These are phyloP conservation scores for Lordiphosa fenestrarum DNA, from an alignment of 2,888 invertebrate species.

Conservation along the genomic window DNA sequence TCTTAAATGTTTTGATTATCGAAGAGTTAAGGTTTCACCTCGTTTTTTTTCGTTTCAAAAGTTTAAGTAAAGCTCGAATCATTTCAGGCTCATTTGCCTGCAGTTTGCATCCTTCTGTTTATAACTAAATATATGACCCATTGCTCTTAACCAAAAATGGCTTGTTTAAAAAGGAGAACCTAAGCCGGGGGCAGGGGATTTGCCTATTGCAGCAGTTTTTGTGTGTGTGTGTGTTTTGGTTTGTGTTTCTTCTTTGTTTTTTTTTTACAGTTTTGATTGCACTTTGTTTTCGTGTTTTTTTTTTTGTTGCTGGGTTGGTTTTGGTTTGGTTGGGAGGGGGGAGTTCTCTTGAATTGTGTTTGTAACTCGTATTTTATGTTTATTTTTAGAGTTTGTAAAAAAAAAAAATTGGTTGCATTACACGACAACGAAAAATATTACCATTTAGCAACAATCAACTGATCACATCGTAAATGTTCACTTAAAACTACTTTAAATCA, in stretches of 20 bases:
- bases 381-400: constrained; percentile 24
- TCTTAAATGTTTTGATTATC: too few relatives aligned
- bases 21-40: too few relatives aligned
- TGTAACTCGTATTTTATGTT: constrained; percentile 1
- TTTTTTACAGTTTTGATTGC: constrained; percentile 52
- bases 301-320: constrained; percentile 22
- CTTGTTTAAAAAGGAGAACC: constrained; percentile 4
- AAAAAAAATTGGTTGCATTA: constrained; percentile 16
- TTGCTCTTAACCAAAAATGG: too few relatives aligned
- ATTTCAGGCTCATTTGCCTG: too few relatives aligned
- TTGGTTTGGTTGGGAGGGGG: not conserved
- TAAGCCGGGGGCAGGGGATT: constrained; percentile 15
- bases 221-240: constrained; percentile 3
- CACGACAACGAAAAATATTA: constrained; percentile 26
- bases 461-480: constrained; percentile 56
- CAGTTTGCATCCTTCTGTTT: too few relatives aligned
- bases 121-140: too few relatives aligned
- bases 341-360: constrained; percentile 14
- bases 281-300: constrained; percentile 55
- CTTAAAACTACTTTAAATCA: constrained; percentile 56
- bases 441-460: constrained; percentile 63
- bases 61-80: too few relatives aligned
- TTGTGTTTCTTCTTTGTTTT: constrained; percentile 15
- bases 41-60: too few relatives aligned
- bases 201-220: constrained; percentile 55